phyloP scores from a whole-genome alignment of 2,888 invertebrate genomes.

The Latheticus oryzae region DNA sequence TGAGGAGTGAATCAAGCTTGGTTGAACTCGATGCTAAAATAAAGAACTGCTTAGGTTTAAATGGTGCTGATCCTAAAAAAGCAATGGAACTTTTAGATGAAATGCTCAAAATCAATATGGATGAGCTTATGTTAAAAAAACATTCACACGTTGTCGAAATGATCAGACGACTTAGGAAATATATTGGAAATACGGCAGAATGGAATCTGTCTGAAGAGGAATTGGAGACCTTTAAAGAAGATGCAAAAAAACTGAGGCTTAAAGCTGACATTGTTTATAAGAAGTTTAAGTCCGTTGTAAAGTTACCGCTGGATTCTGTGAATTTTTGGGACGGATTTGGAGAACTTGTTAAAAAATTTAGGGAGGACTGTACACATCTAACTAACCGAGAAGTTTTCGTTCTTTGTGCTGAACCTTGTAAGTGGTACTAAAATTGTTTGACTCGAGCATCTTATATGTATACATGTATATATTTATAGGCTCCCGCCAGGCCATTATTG shows the following conservation, averaged over 20 bases:
- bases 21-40: constrained; percentile 76
- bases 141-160: constrained; percentile 84
- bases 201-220: constrained; percentile 77
- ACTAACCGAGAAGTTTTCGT: constrained; percentile 71
- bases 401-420: constrained; percentile 74
- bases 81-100: constrained; percentile 78
- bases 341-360: constrained; percentile 76
- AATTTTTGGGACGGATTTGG: constrained; percentile 81
- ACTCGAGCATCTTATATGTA: constrained; percentile 5
- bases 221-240: constrained; percentile 72
- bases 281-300: constrained; percentile 73
- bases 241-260: constrained; percentile 77
- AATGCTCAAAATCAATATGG: constrained; percentile 68
- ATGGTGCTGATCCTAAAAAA: constrained; percentile 77
- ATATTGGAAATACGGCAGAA: constrained; percentile 81
- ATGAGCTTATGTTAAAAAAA: constrained; percentile 82
- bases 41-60: constrained; percentile 74
- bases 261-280: constrained; percentile 74
- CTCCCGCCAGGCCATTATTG: constrained; percentile 56
- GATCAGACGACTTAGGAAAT: constrained; percentile 78
- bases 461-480: constrained; percentile 50
- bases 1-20: constrained; percentile 75
- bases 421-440: too few relatives aligned
- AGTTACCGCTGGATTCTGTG: constrained; percentile 70
- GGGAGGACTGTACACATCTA: constrained; percentile 74